Evolutionary conservation across 1,140 invertebrate genomes (phyloP).

Genomic region (Charaxes varanes): DNA sequence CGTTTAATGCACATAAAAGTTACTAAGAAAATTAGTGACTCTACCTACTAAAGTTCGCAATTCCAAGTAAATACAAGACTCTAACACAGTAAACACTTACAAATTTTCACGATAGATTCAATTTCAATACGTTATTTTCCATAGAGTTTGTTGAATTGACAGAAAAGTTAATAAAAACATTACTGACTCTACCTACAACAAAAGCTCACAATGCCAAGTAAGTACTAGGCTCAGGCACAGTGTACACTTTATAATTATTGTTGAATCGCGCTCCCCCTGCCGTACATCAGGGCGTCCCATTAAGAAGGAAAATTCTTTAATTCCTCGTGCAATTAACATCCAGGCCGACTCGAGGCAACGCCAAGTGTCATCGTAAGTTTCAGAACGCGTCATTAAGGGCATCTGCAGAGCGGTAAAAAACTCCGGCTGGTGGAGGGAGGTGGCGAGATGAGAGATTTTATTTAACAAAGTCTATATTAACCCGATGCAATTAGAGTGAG

Average conservation of each 20-base stretch:
- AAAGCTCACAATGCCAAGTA: constrained; percentile 11
- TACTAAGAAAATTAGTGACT: too few species aligned
- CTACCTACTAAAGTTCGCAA: too few species aligned
- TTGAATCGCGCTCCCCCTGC: constrained; percentile 23
- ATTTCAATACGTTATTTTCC: too few species aligned
- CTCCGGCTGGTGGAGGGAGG: constrained; percentile 27
- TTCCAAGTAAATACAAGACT: too few species aligned
- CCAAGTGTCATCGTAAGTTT: constrained; percentile 73
- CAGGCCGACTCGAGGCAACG: constrained; percentile 40
- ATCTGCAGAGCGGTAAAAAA: constrained; percentile 70
- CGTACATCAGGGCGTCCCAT: constrained; percentile 48
- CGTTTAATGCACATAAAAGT: too few species aligned
- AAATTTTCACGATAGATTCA: too few species aligned
- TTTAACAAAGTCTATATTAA: constrained; percentile 74
- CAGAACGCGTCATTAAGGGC: constrained; percentile 70
- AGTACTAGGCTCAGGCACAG: constrained; percentile 7
- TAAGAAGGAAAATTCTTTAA: constrained; percentile 68
- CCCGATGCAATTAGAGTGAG: constrained; percentile 71
- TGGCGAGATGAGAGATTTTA: constrained; percentile 65
- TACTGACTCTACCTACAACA: too few species aligned
- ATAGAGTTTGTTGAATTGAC: too few species aligned
- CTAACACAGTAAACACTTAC: too few species aligned
- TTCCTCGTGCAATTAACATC: constrained; percentile 65
- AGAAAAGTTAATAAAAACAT: too few species aligned
- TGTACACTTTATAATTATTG: constrained; percentile 20